These are phyloP conservation scores for Neosilurus mollespiculum DNA, from an alignment of 2,797 vertebrate genomes.

Conservation along the genomic window DNA sequence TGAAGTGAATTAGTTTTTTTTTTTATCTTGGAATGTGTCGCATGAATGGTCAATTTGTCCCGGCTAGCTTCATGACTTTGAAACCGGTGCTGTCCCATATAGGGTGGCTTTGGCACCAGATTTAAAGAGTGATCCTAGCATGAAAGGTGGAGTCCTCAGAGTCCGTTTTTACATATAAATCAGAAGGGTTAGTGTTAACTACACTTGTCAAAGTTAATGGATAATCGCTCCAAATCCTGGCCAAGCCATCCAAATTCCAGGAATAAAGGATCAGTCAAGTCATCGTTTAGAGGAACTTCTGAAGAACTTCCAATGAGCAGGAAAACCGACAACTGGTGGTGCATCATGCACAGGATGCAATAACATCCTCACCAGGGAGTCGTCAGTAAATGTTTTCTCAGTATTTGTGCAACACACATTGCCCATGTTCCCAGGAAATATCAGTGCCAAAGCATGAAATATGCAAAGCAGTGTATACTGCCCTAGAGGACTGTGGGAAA, in stretches of 20 bases:
- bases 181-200: not conserved
- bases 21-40: not conserved
- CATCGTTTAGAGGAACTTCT: not conserved
- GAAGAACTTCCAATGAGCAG: not conserved
- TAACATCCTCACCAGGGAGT: constrained; percentile 3
- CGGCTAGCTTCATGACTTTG: not conserved
- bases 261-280: not conserved
- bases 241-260: not conserved
- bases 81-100: not conserved
- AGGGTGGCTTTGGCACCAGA: not conserved
- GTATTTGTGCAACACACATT: constrained; percentile 11
- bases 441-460: constrained; percentile 18
- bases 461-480: constrained; percentile 24
- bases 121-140: not conserved
- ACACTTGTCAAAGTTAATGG: not conserved
- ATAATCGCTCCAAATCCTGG: not conserved
- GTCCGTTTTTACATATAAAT: not conserved
- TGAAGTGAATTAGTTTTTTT: no score
- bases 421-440: constrained; percentile 20
- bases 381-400: not conserved
- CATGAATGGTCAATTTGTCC: not conserved
- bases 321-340: not conserved
- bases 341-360: constrained; percentile 5
- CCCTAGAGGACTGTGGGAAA: constrained; percentile 22
- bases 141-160: not conserved